Base-by-base conservation (phyloP, 2,888 invertebrate genomes). In the Nemoura dubitans region DNA sequence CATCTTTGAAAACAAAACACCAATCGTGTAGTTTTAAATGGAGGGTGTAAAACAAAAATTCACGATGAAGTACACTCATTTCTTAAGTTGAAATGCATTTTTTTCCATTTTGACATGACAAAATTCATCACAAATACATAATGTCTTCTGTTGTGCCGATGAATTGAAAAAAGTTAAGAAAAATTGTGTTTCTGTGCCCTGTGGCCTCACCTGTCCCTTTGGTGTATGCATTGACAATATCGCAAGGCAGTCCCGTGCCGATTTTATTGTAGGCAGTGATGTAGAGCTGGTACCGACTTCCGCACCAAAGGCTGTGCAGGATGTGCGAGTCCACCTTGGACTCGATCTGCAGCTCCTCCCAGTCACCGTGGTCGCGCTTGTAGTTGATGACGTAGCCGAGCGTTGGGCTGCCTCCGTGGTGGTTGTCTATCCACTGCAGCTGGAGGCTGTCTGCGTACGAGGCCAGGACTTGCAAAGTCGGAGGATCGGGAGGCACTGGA, bases 201-300 rank as follows among this genome's bases (percentile, higher is more conserved):
- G 82, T 81, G 25, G 28, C 30, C 91, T 91, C 89, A 95, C 95
- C 95, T 89, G 95, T 96, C 87, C 96, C 96, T 91, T 96, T 96
- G 0, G 96, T 97, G 89, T 95, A 96, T 0, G 97, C 96, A 89
- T 96, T 96, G 76, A 97, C 96, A 88, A 97, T 97, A 90, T 97
- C 97, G 90, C 97, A 97, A 0, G 97, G 97, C 87, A 97, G 92
- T 0, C 97, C 97, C 78, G 97, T 97, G 14, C 97, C 97, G 88
- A 98, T 97, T 90, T 96, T 95, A 92, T 97, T 97, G 91, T 96
- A 96, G n/a, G 97, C 97, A 0, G 97, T 97, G 88, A 98, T 96
- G 91, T 97, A 97, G 87, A 97, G 93, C 90, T 97, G 96, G 91
- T 98, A 98, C 42, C 96, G 94, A 0, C 97, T 97, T 5, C 97